Percentiles rank a stretch among this genome's conserved stretches.
Conservation (phyloP, 2,888 invertebrate species). For the Drosophila vallismaia region DNA sequence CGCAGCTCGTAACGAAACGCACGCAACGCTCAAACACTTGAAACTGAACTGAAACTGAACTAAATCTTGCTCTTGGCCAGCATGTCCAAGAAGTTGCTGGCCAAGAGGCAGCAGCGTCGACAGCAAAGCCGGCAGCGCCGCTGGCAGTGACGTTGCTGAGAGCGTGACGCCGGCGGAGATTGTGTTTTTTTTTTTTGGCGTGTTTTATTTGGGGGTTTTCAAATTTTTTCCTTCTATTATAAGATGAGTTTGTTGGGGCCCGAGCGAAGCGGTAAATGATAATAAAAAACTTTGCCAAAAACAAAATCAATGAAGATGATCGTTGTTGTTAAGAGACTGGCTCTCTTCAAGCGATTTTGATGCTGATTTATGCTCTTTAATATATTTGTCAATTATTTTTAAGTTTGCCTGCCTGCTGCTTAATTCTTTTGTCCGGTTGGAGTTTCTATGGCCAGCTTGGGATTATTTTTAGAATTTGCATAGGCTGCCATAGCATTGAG, state of each 20-base stretch:
- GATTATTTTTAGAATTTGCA: constrained; percentile 58
- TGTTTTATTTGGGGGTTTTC: constrained; percentile 17
- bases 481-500: constrained; percentile 22
- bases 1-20: constrained; percentile 75
- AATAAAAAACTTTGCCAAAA: constrained; percentile 69
- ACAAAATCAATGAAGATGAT: constrained; percentile 68
- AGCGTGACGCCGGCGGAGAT: constrained; percentile 65
- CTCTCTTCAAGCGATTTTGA: constrained; percentile 74
- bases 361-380: constrained; percentile 77
- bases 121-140: constrained; percentile 52
- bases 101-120: constrained; percentile 53
- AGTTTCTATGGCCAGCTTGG: constrained; percentile 37
- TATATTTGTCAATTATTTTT: constrained; percentile 80
- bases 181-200: constrained; percentile 21
- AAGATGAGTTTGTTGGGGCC: constrained; percentile 52
- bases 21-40: constrained; percentile 83
- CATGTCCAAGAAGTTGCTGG: constrained; percentile 83
- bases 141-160: constrained; percentile 45
- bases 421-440: constrained; percentile 60
- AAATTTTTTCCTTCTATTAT: constrained; percentile 33
- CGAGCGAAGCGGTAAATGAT: constrained; percentile 78
- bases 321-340: constrained; percentile 52
- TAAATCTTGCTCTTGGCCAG: constrained; percentile 81
- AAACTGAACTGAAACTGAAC: constrained; percentile 76
- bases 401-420: constrained; percentile 53